These are phyloP conservation scores for Sitta carolinensis DNA, from an alignment of 2,797 vertebrate genomes.

Conservation along the genomic window DNA sequence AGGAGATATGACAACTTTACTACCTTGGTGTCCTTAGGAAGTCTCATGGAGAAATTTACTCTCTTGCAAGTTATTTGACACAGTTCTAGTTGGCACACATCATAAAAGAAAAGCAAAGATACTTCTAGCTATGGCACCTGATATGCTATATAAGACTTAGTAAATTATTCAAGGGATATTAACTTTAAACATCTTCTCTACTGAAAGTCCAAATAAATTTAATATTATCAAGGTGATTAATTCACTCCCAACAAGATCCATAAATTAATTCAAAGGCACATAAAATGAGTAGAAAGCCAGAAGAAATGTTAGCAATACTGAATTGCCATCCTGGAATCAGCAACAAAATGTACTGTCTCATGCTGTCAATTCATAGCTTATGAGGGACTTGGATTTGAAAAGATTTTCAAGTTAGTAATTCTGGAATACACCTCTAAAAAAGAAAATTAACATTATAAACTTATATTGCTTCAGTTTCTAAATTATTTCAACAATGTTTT, in stretches of 20 bases:
- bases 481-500: neutral
- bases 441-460: neutral
- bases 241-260: neutral
- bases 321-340: neutral
- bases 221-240: slow-evolving; percentile 21
- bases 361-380: neutral
- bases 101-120: slow-evolving; percentile 40
- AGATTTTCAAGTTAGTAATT: neutral
- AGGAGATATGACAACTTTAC: neutral
- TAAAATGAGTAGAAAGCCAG: neutral
- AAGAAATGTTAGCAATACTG: neutral
- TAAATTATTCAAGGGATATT: slow-evolving; percentile 54
- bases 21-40: neutral
- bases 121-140: neutral
- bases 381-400: neutral
- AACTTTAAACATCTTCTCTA: slow-evolving; percentile 25
- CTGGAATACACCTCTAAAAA: neutral
- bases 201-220: slow-evolving; percentile 32
- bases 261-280: slow-evolving; percentile 13
- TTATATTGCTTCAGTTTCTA: neutral
- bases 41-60: neutral
- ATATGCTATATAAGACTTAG: neutral
- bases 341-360: neutral
- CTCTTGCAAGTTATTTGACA: slow-evolving; percentile 29
- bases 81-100: slow-evolving; percentile 24